A percentile compares a stretch with the other conserved stretches of the same genome.
phyloP scores from a whole-genome alignment of 2,113 vertebrate species.

The Monopterus albus region DNA sequence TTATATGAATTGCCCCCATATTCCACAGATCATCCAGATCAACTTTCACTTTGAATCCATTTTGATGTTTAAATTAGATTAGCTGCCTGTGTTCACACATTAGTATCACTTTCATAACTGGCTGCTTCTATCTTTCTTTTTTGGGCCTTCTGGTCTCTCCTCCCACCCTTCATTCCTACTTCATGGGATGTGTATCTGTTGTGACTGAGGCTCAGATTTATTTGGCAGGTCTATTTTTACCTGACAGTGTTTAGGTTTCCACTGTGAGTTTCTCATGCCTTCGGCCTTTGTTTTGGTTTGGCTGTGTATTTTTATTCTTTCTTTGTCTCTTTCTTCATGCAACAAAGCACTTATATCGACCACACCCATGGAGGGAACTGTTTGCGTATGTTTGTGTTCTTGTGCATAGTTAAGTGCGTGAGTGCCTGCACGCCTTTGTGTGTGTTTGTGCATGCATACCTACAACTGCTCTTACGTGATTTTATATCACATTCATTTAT shows the following conservation, averaged over 20 bases:
- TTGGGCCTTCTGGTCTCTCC: background rate
- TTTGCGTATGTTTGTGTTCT: background rate
- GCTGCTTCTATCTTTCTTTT: background rate
- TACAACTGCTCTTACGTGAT: background rate
- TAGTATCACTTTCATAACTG: constrained; percentile 20
- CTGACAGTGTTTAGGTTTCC: constrained; percentile 51
- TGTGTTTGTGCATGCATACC: background rate
- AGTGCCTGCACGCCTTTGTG: background rate
- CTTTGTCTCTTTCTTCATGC: background rate
- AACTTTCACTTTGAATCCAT: background rate
- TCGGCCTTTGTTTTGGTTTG: constrained; percentile 70
- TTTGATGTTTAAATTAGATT: background rate
- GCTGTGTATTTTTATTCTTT: constrained; percentile 14
- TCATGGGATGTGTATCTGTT: constrained; percentile 8
- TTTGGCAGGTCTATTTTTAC: constrained; percentile 65
- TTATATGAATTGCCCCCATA: background rate
- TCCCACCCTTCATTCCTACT: background rate
- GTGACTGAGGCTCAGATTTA: constrained; percentile 6
- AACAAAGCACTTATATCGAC: background rate
- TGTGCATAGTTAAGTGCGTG: background rate
- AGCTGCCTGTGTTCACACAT: background rate
- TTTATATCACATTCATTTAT: background rate
- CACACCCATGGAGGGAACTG: constrained; percentile 31
- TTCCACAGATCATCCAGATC: too few species aligned
- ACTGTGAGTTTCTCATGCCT: constrained; percentile 55